Base-by-base conservation (phyloP, 2,797 vertebrate species). In the Columba guinea region DNA sequence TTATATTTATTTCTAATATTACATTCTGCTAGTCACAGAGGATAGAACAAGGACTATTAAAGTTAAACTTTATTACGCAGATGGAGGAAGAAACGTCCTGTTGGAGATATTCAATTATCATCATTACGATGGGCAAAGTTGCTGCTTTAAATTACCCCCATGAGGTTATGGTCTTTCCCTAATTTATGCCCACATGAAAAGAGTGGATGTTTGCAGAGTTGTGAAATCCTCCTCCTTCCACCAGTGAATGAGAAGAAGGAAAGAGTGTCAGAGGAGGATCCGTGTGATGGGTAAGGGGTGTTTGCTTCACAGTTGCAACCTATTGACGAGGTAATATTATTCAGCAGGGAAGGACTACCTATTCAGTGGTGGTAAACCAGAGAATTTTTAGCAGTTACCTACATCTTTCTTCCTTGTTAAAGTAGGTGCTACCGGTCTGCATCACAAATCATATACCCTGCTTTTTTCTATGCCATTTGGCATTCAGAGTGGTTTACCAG, bases 171-270 rank as follows among this genome's bases (percentile, higher is more conserved):
- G 35, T 89, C 69, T 87, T 95, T 71, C 58, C 55, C 84, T 76
- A 51, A 78, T 86, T 84, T 69, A 62, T 87, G 74, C 13, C 56
- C 87, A 80, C 92, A 64, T 85, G 41, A 85, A 96, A 93, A 27
- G 41, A 79, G 34, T 27, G 65, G 30, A 34, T 0, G 1, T 19
- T 37, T 73, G 27, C n/a, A 65, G 58, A 91, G 34, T 10, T 80
- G 49, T 51, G 81, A 75, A 93, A 91, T 23, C 12, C 11, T 71
- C 18, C 53, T 84, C 24, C 34, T 93, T 84, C 51, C 32, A 32
- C 7, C 26, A 48, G 41, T 0, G 1, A 73, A 55, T 0, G 5
- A 91, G 28, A 20, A 84, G 34, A 46, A 84, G 51, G 46, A 71
- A 44, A 64, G 9, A 37, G 19, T 2, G 0, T 86, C 60, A 75